phyloP scores from a whole-genome alignment of 2,888 invertebrate genomes.

The Antitype chi region DNA sequence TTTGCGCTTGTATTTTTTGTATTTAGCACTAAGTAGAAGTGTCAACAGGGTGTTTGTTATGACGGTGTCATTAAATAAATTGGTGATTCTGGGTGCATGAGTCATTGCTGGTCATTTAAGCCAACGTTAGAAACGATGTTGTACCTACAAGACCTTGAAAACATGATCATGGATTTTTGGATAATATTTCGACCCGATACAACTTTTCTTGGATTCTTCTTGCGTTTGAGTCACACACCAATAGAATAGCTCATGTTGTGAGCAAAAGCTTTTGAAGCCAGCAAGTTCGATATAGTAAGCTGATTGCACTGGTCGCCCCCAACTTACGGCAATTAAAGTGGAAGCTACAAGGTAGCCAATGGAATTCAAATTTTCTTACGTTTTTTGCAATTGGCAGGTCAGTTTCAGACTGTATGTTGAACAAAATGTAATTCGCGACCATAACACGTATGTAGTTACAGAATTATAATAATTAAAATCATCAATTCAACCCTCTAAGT shows the following conservation, averaged over 20 bases:
- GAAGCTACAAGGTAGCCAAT: too few relatives aligned
- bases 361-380: too few relatives aligned
- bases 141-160: neutral
- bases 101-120: neutral
- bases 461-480: too few relatives aligned
- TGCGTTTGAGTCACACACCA: neutral
- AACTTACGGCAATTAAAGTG: neutral
- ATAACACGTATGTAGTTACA: too few relatives aligned
- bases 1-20: slow-evolving; percentile 50
- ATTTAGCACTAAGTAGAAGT: slow-evolving; percentile 56
- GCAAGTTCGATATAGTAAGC: neutral
- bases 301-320: neutral
- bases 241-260: neutral
- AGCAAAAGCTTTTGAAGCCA: neutral
- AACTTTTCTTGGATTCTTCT: neutral
- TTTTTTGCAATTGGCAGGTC: too few relatives aligned
- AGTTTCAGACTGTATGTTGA: too few relatives aligned
- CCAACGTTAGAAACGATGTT: neutral
- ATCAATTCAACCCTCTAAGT: too few relatives aligned
- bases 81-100: neutral
- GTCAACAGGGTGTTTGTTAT: slow-evolving; percentile 26
- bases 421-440: too few relatives aligned
- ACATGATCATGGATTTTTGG: neutral
- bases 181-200: too few relatives aligned
- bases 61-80: slow-evolving; percentile 31